Base-by-base conservation (phyloP, 2,888 invertebrate genomes). In the Meteorus cinctellus region DNA sequence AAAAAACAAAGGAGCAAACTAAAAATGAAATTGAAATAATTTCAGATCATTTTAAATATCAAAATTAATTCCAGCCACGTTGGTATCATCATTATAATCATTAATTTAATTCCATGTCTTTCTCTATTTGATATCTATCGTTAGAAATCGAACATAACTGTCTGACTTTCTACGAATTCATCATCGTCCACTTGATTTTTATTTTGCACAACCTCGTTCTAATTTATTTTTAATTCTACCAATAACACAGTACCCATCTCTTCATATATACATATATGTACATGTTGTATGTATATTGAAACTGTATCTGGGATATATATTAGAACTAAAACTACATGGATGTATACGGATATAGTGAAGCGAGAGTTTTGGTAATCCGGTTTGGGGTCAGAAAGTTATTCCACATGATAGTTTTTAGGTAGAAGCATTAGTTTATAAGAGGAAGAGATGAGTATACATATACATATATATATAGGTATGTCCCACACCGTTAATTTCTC, bases 81-180 rank as follows among this genome's bases (percentile, higher is more conserved):
- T 12, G 41, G 12, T 12, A 41, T 68, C 41, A 72, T 62, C 27
- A 63, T 60, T 62, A 63, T 63, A 31, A 63, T 63, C 29, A 48
- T 34, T 63, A 16, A 31, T 41, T 48, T 16, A 27, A 29, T 68
- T 29, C 16, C 8, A 14, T 48, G 14, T 45, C 12, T 29, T 45
- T 34, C 55, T 51, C 29, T 34, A 14, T 29, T n/a, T 69, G 41
- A 29, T 48, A 69, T 69, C 55, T 62, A 59, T 69, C 34, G 62
- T 62, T 71, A 71, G 71, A 71, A 71, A 71, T 71, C 71, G 55
- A 69, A 34, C 19, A 59, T 69, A 34, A 62, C 59, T 60, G 59
- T 60, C 59, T 51, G 71, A 74, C 76, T 76, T 76, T 76, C 76
- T 76, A 74, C 63, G 70, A 69, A 77, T 76, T 74, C 27, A 78